Conservation (phyloP, 2,113 vertebrate genomes). For the Stigmatopora argus region DNA sequence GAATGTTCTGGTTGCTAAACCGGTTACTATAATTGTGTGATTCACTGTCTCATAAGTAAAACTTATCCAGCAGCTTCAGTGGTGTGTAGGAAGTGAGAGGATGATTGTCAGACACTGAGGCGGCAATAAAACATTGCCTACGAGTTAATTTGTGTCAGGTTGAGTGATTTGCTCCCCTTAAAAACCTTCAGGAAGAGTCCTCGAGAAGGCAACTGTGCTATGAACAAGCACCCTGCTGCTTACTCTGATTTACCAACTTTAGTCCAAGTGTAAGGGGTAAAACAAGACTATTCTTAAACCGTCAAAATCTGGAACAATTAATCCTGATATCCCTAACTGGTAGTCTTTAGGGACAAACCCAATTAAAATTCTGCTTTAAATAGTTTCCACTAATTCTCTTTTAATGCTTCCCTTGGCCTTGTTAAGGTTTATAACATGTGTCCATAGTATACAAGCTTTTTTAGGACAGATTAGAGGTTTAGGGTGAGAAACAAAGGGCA, state of each 20-base stretch:
- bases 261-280: constrained; percentile 3
- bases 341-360: constrained; percentile 54
- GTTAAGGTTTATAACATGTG: constrained; percentile 65
- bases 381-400: constrained; percentile 70
- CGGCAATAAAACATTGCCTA: constrained; percentile 17
- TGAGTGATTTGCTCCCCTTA: constrained; percentile 20
- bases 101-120: constrained; percentile 25
- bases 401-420: constrained; percentile 66
- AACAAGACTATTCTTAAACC: constrained; percentile 39
- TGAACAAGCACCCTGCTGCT: constrained; percentile 9
- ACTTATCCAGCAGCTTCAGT: constrained; percentile 7
- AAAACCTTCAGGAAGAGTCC: constrained; percentile 21
- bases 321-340: constrained; percentile 56
- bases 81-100: constrained; percentile 12
- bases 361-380: constrained; percentile 72
- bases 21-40: constrained; percentile 32
- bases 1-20: neutral
- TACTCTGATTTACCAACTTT: neutral
- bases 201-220: constrained; percentile 17
- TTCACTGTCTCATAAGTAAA: constrained; percentile 33
- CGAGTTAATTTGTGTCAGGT: constrained; percentile 30
- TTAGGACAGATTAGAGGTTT: constrained; percentile 24
- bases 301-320: constrained; percentile 39
- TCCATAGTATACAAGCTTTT: constrained; percentile 42
- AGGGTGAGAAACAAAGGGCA: constrained; percentile 4